A percentile compares a stretch with the other conserved stretches of the same genome.
phyloP scores from a whole-genome alignment of 2,888 invertebrate species.

The Caradrina clavipalpis region DNA sequence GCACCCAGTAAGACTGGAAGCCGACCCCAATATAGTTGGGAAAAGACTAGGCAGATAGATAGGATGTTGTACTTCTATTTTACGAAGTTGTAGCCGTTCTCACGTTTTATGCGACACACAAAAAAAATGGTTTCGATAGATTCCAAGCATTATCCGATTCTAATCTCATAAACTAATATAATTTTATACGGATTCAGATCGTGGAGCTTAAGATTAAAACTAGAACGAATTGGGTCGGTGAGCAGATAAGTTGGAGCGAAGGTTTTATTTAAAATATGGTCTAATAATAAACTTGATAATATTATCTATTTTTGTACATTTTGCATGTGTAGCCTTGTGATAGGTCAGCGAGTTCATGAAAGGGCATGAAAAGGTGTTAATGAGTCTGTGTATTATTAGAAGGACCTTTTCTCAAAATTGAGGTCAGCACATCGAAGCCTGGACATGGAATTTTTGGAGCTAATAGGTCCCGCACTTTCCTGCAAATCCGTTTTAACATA shows the following conservation, averaged over 20 bases:
- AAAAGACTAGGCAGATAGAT: no score
- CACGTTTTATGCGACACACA: no score
- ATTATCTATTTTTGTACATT: not conserved
- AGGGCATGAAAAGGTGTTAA: slow-evolving; percentile 21
- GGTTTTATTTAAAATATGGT: not conserved
- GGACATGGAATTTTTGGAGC: not conserved
- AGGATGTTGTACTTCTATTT: no score
- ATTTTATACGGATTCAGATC: slow-evolving; percentile 10
- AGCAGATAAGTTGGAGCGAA: not conserved
- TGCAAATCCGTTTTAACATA: no score
- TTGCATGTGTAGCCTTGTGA: not conserved
- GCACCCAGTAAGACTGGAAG: no score
- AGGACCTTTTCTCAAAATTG: slow-evolving; percentile 5
- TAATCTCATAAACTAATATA: not conserved
- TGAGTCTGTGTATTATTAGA: slow-evolving; percentile 3
- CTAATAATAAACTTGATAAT: not conserved
- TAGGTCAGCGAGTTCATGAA: slow-evolving; percentile 9
- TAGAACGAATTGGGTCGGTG: slow-evolving; percentile 4
- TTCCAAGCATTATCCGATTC: not conserved
- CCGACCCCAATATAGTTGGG: no score
- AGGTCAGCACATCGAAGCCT: not conserved
- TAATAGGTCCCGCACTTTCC: no score
- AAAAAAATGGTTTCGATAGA: not conserved
- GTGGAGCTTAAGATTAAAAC: slow-evolving; percentile 9
- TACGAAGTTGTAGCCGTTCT: no score